A percentile compares a stretch with the other conserved stretches of the same genome.
Conservation (phyloP, 2,888 invertebrate species). For the Dicranocentrus wangi region DNA sequence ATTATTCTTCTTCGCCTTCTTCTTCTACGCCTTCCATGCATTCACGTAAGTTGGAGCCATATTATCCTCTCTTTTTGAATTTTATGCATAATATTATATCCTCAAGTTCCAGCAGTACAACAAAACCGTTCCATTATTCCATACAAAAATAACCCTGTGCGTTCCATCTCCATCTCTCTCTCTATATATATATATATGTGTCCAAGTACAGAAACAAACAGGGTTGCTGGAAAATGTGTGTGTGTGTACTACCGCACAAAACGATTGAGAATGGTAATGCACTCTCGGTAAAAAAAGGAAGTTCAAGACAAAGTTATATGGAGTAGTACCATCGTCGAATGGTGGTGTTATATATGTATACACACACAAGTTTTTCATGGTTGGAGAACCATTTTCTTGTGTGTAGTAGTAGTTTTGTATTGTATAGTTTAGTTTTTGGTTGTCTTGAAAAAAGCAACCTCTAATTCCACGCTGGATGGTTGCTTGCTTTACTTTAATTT, state of each 20-base stretch:
- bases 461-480: constrained; percentile 26
- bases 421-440: background rate
- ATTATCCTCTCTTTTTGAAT: no score
- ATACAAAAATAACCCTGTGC: constrained; percentile 4
- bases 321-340: background rate
- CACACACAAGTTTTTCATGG: no score
- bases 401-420: background rate
- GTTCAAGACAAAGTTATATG: no score
- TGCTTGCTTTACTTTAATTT: constrained; percentile 51
- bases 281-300: no score
- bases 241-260: constrained; percentile 14
- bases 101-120: background rate
- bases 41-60: constrained; percentile 15
- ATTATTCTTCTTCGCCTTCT: no score
- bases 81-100: constrained; percentile 33
- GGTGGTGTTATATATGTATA: no score
- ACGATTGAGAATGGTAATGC: constrained; percentile 28
- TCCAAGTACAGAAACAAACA: background rate
- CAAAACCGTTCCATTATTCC: background rate
- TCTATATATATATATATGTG: constrained; percentile 25
- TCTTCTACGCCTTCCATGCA: no score
- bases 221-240: no score
- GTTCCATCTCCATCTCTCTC: constrained; percentile 7
- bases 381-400: constrained; percentile 11
- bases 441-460: constrained; percentile 9